These are phyloP conservation scores for silkworm (Bombyx mori) DNA, from an alignment of 1,140 invertebrate species.

Conservation along the genomic window DNA sequence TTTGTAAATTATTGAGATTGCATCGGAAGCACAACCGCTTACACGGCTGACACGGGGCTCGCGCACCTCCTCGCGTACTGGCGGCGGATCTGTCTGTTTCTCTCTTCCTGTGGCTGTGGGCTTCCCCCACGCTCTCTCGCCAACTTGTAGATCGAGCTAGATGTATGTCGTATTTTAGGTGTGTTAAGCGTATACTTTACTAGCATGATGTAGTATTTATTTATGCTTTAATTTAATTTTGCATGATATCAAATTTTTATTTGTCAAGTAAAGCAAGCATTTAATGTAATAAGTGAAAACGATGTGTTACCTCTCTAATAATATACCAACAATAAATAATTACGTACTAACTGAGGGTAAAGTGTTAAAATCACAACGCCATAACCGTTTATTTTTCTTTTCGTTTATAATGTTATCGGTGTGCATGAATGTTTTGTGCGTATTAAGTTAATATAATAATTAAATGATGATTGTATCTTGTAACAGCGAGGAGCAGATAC, in stretches of 20 bases:
- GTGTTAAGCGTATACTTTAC: not conserved
- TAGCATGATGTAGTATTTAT: conserved; percentile 2
- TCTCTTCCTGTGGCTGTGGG: conserved; percentile 71
- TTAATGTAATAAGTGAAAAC: too few species aligned
- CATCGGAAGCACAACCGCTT: conserved; percentile 58
- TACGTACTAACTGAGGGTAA: too few species aligned
- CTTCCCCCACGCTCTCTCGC: conserved; percentile 55
- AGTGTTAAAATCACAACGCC: too few species aligned
- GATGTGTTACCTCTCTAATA: too few species aligned
- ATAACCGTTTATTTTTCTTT: too few species aligned
- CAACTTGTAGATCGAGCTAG: conserved; percentile 26
- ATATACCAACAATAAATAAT: too few species aligned
- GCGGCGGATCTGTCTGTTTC: conserved; percentile 70
- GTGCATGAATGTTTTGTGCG: too few species aligned
- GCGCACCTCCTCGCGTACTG: conserved; percentile 51
- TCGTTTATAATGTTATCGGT: too few species aligned
- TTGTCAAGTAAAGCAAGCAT: too few species aligned
- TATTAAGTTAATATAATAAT: not conserved
- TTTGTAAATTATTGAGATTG: conserved; percentile 39
- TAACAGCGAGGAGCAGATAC: not conserved
- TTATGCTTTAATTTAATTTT: not conserved
- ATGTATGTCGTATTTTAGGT: too few species aligned
- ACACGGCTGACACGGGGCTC: conserved; percentile 61
- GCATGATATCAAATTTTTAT: too few species aligned
- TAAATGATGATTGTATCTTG: conserved; percentile 3